phyloP scores from a whole-genome alignment of 1,140 invertebrate genomes.

The Diuraphis noxia region DNA sequence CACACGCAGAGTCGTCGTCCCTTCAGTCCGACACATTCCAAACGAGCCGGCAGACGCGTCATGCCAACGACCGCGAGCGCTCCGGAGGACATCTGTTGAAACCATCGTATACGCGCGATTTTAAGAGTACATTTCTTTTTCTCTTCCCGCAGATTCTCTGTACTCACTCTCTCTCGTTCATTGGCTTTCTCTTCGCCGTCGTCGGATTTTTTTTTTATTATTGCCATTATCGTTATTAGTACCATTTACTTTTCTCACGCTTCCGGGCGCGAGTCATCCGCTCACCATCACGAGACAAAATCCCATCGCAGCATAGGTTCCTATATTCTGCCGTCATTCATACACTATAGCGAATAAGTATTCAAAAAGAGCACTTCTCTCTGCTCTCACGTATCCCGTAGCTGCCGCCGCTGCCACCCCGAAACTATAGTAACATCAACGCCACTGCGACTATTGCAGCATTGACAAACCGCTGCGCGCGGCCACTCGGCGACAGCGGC shows the following conservation, averaged over 20 bases:
- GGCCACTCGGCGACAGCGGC: not conserved
- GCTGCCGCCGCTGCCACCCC: not conserved
- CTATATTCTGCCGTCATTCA: not conserved
- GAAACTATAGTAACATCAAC: not conserved
- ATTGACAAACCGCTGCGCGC: not conserved
- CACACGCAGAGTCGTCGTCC: conserved; percentile 21
- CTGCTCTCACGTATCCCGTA: not conserved
- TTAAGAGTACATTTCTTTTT: not conserved
- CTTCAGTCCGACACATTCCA: conserved; percentile 49
- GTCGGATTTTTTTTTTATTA: not conserved
- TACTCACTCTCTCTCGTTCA: not conserved
- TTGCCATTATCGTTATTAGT: not conserved
- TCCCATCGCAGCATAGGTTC: not conserved
- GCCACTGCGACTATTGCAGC: not conserved
- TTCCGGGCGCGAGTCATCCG: not conserved
- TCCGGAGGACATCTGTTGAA: conserved; percentile 48
- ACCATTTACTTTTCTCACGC: not conserved
- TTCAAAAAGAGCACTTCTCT: not conserved
- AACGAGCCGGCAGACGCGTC: conserved; percentile 31
- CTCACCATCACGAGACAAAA: not conserved
- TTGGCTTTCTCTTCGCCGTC: not conserved
- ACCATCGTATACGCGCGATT: not conserved
- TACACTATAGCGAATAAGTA: not conserved
- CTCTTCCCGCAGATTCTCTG: not conserved
- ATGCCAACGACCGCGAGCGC: conserved; percentile 30